Evolutionary conservation across 2,797 vertebrate species (phyloP).

Genomic region (Margarornis squamiger): DNA sequence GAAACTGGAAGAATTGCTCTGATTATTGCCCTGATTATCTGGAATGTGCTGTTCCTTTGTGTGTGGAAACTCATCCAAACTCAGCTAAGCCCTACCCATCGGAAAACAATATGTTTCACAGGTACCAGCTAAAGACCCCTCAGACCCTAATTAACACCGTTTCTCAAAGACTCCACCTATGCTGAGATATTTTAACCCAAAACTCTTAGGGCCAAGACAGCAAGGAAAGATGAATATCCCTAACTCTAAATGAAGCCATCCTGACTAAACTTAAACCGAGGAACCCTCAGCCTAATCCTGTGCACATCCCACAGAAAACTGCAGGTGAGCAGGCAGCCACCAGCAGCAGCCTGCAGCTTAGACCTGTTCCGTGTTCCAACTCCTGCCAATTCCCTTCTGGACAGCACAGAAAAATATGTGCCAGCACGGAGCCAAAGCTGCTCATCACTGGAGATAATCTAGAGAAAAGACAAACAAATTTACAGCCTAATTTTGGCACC

Average conservation of each 20-base stretch:
- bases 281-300: background rate
- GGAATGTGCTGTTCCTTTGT: background rate
- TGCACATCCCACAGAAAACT: too few species aligned
- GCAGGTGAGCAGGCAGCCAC: background rate
- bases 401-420: fast-evolving
- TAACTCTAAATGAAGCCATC: fast-evolving
- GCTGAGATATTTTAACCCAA: background rate
- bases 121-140: background rate
- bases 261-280: fast-evolving
- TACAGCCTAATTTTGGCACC: background rate
- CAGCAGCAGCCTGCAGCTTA: background rate
- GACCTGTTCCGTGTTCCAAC: fast-evolving
- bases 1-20: background rate
- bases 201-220: background rate
- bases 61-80: background rate
- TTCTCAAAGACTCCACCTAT: background rate
- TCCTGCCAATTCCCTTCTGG: background rate
- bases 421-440: background rate
- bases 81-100: background rate
- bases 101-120: background rate
- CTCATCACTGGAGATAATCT: background rate
- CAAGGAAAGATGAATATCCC: background rate
- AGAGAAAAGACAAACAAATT: background rate
- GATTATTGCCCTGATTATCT: background rate
- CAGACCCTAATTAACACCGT: background rate